Base-by-base conservation (phyloP, 2,113 vertebrate genomes). In the Ciconia maguari region DNA sequence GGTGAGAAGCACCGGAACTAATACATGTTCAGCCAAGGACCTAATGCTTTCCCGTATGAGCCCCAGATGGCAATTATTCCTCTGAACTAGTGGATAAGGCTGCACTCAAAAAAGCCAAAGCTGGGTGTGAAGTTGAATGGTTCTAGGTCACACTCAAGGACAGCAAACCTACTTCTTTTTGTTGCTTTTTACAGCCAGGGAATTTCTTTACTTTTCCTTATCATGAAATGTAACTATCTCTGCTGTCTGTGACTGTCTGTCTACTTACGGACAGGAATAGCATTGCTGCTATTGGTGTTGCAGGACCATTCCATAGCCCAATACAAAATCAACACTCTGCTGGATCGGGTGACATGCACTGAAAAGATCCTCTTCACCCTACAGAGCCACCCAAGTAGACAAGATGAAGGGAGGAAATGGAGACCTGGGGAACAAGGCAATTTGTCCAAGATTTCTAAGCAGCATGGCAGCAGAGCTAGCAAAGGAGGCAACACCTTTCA, bases 341-440 rank as follows among this genome's bases (percentile, higher is more conserved):
- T 38, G 48, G 44, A 36, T 20, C 7, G 7, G 10, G 27, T 10
- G 24, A 0, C 41, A 16, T 38, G 18, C 12, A 46, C 10, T 20
- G 8, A 20, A 48, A 81, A 72, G n/a, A 29, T 10, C 12, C 8
- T 65, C 4, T 65, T 72, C 6, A 3, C 34, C 52, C n/a, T 27
- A 6, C 42, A 49, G 13, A 75, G 13, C 32, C 30, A 41, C 11
- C 3, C 0, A 0, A 22, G 3, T 3, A 72, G 52, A 82, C 11
- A 32, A 38, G 34, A 42, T 5, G 16, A 65, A 51, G 21, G 26
- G 48, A 36, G 24, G 11, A 84, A 77, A 44, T 0, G 2, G 42
- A 90, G 27, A 76, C 9, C 24, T 10, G 12, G 14, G 29, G 17
- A 25, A 19, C 2, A 1, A 55, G 57, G 16, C 2, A 4, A 30